Evolutionary conservation across 2,888 invertebrate genomes (phyloP), one percentile per base, ranked within the genome.

Genomic region (Erpobdella octoculata): DNA sequence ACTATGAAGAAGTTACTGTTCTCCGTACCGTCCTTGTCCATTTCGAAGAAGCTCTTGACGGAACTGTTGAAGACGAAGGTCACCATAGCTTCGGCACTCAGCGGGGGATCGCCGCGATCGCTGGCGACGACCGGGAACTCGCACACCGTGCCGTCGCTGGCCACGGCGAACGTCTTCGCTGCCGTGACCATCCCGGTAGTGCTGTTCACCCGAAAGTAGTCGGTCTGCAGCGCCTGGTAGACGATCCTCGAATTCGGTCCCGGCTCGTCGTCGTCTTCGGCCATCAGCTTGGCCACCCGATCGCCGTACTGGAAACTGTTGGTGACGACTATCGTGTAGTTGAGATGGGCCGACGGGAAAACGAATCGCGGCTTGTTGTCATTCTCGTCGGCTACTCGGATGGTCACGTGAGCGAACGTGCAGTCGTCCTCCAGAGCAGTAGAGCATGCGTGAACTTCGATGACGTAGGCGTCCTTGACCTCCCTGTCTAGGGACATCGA

Each of bases 151-250:
- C 62, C 62, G 8, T 62, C 62, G n/a, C 35, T 35, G 8, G 62
- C 21, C n/a, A 62, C 33, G 53, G 53, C 53, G 18, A 62, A 33
- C 31, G 31, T 35, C 35, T 31, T n/a, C 12, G 62, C n/a, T 4
- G 62, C 62, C 33, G 62, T 62, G 31, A 62, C 35, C 62, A 62
- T 33, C n/a, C 62, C 62, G 5, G 62, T 33, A 31, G 62, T 62
- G 35, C 35, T n/a, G 35, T 62, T 62, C 33, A 62, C 8, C 33
- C 62, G 62, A 31, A 62, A 62, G 62, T 62, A 35, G 31, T n/a
- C 6, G 35, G 2, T 33, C 4, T 62, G 31, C n/a, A 62, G 28
- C 5, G 62, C 31, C 18, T 31, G 31, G 62, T 28, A 62, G 33
- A 35, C 2, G n/a, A 62, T n/a, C 35, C 35, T 62, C 12, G 62